Evolutionary conservation across 1,140 invertebrate species (phyloP).

Genomic region (Adelges cooleyi): DNA sequence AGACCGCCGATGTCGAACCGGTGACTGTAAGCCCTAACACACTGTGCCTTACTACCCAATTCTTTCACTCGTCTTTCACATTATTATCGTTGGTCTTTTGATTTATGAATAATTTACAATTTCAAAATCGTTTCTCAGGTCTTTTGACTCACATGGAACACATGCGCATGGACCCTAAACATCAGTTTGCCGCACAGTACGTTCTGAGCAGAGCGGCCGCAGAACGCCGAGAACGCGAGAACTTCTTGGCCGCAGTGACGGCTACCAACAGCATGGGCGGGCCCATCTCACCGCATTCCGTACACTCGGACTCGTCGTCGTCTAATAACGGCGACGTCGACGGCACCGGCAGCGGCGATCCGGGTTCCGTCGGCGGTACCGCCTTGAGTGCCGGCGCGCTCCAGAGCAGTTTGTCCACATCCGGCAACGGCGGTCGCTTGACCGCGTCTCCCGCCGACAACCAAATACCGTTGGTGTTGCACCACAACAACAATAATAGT

Average conservation of each 20-base stretch:
- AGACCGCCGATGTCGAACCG: too few species aligned
- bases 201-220: constrained; percentile 80
- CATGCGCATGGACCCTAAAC: constrained; percentile 92
- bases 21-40: too few species aligned
- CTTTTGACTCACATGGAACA: constrained; percentile 88
- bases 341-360: background rate
- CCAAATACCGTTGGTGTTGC: constrained; percentile 34
- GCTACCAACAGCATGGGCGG: constrained; percentile 41
- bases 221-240: constrained; percentile 72
- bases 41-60: too few species aligned
- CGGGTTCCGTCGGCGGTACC: constrained; percentile 14
- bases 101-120: too few species aligned
- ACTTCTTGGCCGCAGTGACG: constrained; percentile 55
- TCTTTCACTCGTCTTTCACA: too few species aligned
- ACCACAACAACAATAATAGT: constrained; percentile 53
- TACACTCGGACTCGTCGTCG: constrained; percentile 62
- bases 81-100: too few species aligned
- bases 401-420: too few species aligned
- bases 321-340: constrained; percentile 30
- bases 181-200: constrained; percentile 89
- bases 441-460: constrained; percentile 65
- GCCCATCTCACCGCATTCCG: constrained; percentile 58
- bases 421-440: constrained; percentile 44
- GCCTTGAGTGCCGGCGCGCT: constrained; percentile 48
- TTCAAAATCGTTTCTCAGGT: too few species aligned